Evolutionary conservation across 2,888 invertebrate genomes (phyloP), one percentile per base, ranked within the genome.

Genomic region (Automeris io): DNA sequence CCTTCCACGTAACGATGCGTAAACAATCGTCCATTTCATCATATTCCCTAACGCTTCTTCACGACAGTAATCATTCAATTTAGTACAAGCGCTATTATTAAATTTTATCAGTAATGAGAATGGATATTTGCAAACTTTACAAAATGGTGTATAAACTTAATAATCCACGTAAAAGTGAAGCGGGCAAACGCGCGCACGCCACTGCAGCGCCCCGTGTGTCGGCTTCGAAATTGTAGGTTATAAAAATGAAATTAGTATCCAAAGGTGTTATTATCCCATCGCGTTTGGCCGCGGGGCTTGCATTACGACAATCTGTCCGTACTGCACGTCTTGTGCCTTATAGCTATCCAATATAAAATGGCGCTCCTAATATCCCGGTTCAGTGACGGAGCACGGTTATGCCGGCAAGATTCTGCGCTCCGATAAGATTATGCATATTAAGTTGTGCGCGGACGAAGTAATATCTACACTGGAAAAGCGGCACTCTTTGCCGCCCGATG

Each of bases 381-480:
- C 79, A 72, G 74, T 75, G 78, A 78, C 70, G 76, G 73, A 74
- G 75, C 70, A 74, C 71, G 68, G 72, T 74, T 75, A 74, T 66
- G 74, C 73, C 70, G 68, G 71, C 71, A 65, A 83, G 86, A 86
- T 86, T 83, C 77, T 74, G 81, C 75, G 66, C 73, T 57, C 63
- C 78, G 86, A 86, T 86, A 86, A 86, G 83, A 86, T 86, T 86
- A 86, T 86, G 86, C 85, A 86, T 86, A 86, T 86, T 85, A 86
- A 82, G 78, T 82, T 83, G 79, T 78, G 76, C 73, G 70, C 71
- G 61, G 79, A 78, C 76, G 77, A 82, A 80, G 73, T 83, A 80
- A 81, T 81, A 74, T 80, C 78, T 81, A 83, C 79, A 82, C 72
- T 74, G 79, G 72, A 71, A 79, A 81, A 80, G 76, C 74, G 67